Percentiles rank a stretch among this genome's conserved stretches.
Conservation (phyloP, 2,113 vertebrate genomes). For the Alligator sinensis region DNA sequence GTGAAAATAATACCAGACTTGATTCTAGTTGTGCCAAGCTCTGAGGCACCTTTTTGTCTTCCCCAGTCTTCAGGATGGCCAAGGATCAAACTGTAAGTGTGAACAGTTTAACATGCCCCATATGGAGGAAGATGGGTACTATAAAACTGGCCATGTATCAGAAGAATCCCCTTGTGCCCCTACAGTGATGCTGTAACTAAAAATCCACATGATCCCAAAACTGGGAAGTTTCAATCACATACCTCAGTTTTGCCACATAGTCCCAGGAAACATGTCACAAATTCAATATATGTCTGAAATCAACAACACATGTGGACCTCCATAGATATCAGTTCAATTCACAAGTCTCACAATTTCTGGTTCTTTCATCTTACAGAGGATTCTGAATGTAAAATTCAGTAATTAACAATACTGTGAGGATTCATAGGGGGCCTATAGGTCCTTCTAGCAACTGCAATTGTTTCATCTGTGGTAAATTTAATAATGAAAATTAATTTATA, state of each 20-base stretch:
- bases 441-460: not conserved
- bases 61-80: not conserved
- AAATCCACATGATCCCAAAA: not conserved
- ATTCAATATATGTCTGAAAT: not conserved
- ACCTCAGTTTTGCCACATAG: not conserved
- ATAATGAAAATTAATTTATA: not conserved
- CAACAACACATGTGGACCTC: not conserved
- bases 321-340: not conserved
- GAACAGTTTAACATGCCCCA: not conserved
- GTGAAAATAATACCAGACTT: not conserved
- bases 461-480: not conserved
- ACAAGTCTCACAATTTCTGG: not conserved
- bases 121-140: fast-evolving
- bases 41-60: not conserved
- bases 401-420: fast-evolving
- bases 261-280: no score
- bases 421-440: not conserved
- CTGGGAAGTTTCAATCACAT: not conserved
- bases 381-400: fast-evolving
- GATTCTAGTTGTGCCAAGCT: not conserved
- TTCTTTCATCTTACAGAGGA: not conserved
- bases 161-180: not conserved
- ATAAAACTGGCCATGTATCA: not conserved
- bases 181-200: not conserved
- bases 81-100: not conserved